phyloP scores from a whole-genome alignment of 2,113 vertebrate species.

The Brienomyrus brachyistius region DNA sequence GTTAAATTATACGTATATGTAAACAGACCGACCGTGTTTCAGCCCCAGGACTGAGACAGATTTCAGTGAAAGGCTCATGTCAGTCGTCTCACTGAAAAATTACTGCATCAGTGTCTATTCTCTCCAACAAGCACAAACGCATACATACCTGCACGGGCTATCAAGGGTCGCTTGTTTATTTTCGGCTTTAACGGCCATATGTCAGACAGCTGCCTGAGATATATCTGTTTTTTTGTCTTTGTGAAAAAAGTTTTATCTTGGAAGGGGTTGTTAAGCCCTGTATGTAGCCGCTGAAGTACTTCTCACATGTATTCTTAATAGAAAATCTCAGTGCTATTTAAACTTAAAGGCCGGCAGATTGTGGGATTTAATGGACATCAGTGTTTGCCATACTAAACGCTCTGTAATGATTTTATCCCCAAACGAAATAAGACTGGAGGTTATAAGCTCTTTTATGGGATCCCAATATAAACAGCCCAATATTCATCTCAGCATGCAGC shows the following conservation, averaged over 20 bases:
- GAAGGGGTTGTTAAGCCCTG: background rate
- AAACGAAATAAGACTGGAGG: constrained; percentile 40
- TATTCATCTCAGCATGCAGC: constrained; percentile 30
- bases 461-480: constrained; percentile 49
- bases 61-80: constrained; percentile 20
- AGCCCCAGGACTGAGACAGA: constrained; percentile 25
- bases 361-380: constrained; percentile 34
- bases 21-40: constrained; percentile 31
- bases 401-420: constrained; percentile 46
- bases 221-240: background rate
- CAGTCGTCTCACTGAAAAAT: constrained; percentile 43
- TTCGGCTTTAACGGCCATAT: background rate
- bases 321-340: constrained; percentile 33
- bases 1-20: constrained; percentile 7
- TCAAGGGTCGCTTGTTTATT: background rate
- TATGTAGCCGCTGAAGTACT: background rate
- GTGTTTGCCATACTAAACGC: constrained; percentile 42
- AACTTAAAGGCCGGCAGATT: constrained; percentile 31
- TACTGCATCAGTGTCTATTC: constrained; percentile 6
- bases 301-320: background rate
- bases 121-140: constrained; percentile 15
- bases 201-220: background rate
- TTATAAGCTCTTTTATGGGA: constrained; percentile 49
- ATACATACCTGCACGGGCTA: background rate
- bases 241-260: background rate